Evolutionary conservation across 1,140 invertebrate genomes (phyloP), one percentile per base, ranked within the genome.

Genomic region (Caenorhabditis briggsae): DNA sequence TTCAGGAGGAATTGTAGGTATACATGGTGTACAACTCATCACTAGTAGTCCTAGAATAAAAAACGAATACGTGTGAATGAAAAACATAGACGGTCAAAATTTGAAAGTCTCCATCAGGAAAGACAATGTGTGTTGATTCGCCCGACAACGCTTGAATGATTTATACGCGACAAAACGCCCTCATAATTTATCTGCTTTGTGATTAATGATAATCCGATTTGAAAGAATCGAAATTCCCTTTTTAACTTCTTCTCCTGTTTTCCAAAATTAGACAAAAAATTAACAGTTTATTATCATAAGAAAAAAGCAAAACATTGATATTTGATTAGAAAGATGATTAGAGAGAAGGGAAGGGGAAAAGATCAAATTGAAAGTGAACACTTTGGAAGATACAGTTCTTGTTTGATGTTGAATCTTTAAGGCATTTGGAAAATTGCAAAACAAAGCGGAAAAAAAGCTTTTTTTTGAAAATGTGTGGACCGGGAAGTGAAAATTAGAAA

Each of bases 321-420:
- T 23, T 50, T 50, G 46, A 50, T 46, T 50, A 25, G 33, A 50
- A 78, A 53, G 25, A 18, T 1, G 12, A n/a, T n/a, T n/a, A n/a
- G n/a, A n/a, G n/a, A n/a, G n/a, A n/a, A n/a, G 46, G n/a, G 6
- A 70, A 3, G 33, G 33, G 33, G 33, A 78, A 70, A 78, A 78
- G 70, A 78, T 78, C 70, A 78, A 46, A 18, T 78, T 78, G 70
- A 78, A 33, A 78, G 70, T 78, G 70, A 78, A 78, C 70, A 78
- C 43, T 78, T 78, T 78, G 70, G 70, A 78, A 78, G 46, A 78
- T 78, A 23, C 70, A 78, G n/a, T 78, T 78, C 46, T 78, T 20
- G 25, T 78, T n/a, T 78, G 46, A n/a, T 50, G 70, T 78, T 53
- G 18, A 78, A 53, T 78, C 33, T 46, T 23, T 23, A 50, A 78